These are phyloP conservation scores for Subanguina moxae DNA, from an alignment of 1,140 invertebrate species.

Conservation along the genomic window DNA sequence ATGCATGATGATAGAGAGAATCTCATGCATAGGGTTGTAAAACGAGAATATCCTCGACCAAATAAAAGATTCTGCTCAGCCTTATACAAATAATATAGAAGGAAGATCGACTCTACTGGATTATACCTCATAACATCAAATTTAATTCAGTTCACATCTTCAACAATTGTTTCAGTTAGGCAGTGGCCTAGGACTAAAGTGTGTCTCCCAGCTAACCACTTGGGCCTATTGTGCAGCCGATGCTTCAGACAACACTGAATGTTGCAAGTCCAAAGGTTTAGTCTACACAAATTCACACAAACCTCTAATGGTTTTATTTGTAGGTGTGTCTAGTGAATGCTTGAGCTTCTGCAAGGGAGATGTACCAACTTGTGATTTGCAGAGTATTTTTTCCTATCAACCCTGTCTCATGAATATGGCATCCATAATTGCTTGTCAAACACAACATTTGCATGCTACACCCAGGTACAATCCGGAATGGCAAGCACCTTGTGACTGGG, in stretches of 20 bases:
- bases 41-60: too few relatives aligned
- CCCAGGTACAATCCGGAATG: constrained; percentile 49
- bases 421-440: constrained; percentile 48
- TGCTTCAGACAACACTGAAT: constrained; percentile 50
- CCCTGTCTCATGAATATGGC: constrained; percentile 50
- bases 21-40: too few relatives aligned
- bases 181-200: constrained; percentile 49
- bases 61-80: too few relatives aligned
- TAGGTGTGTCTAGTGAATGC: constrained; percentile 49
- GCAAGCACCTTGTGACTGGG: constrained; percentile 54
- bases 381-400: constrained; percentile 54
- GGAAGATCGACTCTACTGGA: too few relatives aligned
- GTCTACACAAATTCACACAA: background rate
- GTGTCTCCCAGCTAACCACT: constrained; percentile 54
- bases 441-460: constrained; percentile 36
- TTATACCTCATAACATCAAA: constrained; percentile 5
- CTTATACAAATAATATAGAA: constrained; percentile 1
- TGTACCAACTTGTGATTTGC: constrained; percentile 55
- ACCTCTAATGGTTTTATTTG: background rate
- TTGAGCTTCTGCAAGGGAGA: constrained; percentile 55
- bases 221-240: constrained; percentile 57
- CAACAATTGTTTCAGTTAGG: constrained; percentile 43
- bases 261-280: constrained; percentile 48
- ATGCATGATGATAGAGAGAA: too few relatives aligned
- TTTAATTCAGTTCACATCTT: too few relatives aligned